Evolutionary conservation across 2,888 invertebrate species (phyloP).

Genomic region (Arenicola marina): DNA sequence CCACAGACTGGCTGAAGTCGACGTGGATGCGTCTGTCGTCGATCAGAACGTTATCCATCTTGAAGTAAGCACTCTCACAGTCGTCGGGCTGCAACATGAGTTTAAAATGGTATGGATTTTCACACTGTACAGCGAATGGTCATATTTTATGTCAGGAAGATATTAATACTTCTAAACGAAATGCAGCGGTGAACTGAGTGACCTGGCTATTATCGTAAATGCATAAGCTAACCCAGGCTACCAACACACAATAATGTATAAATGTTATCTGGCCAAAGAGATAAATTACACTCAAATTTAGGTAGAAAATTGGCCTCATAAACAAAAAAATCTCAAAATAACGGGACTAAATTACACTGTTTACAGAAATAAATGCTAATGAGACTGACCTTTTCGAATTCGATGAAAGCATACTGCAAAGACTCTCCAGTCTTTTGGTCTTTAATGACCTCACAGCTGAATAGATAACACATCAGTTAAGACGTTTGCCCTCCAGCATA

Average conservation of each 20-base stretch:
- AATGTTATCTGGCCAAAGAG: too few species aligned
- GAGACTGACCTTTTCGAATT: slow-evolving; percentile 81
- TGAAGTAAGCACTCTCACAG: slow-evolving; percentile 98
- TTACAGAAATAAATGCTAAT: too few species aligned
- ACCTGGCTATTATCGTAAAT: too few species aligned
- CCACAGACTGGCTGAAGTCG: slow-evolving; percentile 98
- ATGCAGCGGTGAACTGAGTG: too few species aligned
- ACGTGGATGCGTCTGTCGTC: slow-evolving; percentile 99
- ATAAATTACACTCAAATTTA: too few species aligned
- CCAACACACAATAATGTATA: too few species aligned
- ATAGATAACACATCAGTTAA: not conserved
- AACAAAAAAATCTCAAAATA: not conserved
- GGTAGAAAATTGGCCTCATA: too few species aligned
- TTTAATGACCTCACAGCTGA: slow-evolving; percentile 90
- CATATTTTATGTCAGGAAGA: too few species aligned
- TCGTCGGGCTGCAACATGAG: slow-evolving; percentile 58
- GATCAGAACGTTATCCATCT: slow-evolving; percentile 99
- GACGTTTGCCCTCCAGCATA: too few species aligned
- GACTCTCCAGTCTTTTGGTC: slow-evolving; percentile 92
- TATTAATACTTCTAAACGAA: too few species aligned
- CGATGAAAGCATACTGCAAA: slow-evolving; percentile 97
- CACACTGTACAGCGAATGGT: too few species aligned
- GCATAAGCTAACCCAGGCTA: too few species aligned
- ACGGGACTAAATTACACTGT: not conserved
- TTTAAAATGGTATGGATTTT: not conserved